phyloP scores from a whole-genome alignment of 2,888 invertebrate genomes.

The Cheilosia scutellata region DNA sequence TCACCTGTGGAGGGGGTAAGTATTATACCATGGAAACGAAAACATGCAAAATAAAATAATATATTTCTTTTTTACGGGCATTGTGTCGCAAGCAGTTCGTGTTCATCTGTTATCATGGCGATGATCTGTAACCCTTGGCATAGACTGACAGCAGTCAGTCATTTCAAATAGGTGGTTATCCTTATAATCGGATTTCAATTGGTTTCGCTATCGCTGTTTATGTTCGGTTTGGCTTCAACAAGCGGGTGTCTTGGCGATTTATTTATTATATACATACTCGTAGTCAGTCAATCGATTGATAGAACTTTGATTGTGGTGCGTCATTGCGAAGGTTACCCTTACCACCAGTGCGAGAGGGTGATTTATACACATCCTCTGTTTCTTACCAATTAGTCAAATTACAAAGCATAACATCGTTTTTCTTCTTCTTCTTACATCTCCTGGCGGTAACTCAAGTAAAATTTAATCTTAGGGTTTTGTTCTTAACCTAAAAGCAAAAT shows the following conservation, averaged over 20 bases:
- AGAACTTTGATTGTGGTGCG: no score
- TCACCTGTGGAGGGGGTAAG: slow-evolving; percentile 97
- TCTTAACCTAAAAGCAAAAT: slow-evolving; percentile 26
- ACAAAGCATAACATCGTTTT: background rate
- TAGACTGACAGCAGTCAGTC: slow-evolving; percentile 49
- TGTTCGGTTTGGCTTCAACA: slow-evolving; percentile 7
- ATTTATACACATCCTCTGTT: background rate
- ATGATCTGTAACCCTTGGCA: slow-evolving; percentile 54
- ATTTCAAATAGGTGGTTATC: slow-evolving; percentile 36
- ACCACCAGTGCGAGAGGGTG: background rate
- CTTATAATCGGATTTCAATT: slow-evolving; percentile 24
- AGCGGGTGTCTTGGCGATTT: slow-evolving; percentile 7
- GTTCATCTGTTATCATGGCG: slow-evolving; percentile 64
- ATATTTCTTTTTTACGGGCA: slow-evolving; percentile 47
- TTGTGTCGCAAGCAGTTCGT: slow-evolving; percentile 55
- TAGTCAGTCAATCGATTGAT: background rate
- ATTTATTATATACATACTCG: background rate
- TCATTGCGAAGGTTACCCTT: slow-evolving; percentile 12
- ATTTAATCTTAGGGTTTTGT: slow-evolving; percentile 5
- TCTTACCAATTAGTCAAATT: slow-evolving; percentile 21
- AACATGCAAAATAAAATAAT: slow-evolving; percentile 64
- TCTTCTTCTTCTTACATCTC: background rate
- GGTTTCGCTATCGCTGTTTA: slow-evolving; percentile 38
- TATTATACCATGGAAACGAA: slow-evolving; percentile 65
- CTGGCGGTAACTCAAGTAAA: slow-evolving; percentile 12